phyloP scores from a whole-genome alignment of 2,797 vertebrate species.

The Anabas testudineus region DNA sequence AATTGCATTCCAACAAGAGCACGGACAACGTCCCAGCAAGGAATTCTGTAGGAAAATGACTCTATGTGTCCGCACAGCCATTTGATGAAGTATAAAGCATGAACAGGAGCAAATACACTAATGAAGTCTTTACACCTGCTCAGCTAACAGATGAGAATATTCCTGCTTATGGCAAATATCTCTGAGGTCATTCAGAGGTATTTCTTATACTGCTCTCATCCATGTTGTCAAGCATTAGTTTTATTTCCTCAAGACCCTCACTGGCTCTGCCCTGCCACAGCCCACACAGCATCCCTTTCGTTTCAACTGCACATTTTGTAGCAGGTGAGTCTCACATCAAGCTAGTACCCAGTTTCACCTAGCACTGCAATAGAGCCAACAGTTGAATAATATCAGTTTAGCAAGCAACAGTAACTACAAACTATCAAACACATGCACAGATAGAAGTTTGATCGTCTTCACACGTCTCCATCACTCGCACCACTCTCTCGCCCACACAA shows the following conservation, averaged over 20 bases:
- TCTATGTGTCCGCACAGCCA: slow-evolving; percentile 21
- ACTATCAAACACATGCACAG: not conserved
- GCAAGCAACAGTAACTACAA: not conserved
- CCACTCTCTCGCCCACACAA: no score
- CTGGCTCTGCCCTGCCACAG: slow-evolving; percentile 40
- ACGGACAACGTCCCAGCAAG: slow-evolving; percentile 35
- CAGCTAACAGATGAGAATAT: slow-evolving; percentile 59
- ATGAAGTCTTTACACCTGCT: slow-evolving; percentile 52
- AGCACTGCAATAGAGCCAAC: not conserved
- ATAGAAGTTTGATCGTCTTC: not conserved
- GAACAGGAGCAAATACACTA: slow-evolving; percentile 41
- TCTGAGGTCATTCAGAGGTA: slow-evolving; percentile 71
- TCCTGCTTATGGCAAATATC: slow-evolving; percentile 65
- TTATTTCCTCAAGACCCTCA: slow-evolving; percentile 42
- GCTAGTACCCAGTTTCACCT: not conserved
- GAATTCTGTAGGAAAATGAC: slow-evolving; percentile 44
- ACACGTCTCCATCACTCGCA: no score
- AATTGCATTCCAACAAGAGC: slow-evolving; percentile 51
- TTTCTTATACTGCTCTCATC: slow-evolving; percentile 59
- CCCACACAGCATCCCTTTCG: slow-evolving; percentile 45
- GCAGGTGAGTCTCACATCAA: slow-evolving; percentile 19
- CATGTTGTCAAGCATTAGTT: slow-evolving; percentile 50
- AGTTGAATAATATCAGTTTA: not conserved
- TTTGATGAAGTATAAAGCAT: slow-evolving; percentile 35
- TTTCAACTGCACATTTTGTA: slow-evolving; percentile 37